Base-by-base conservation (phyloP, 2,113 vertebrate genomes). In the Bagarius yarrelli region DNA sequence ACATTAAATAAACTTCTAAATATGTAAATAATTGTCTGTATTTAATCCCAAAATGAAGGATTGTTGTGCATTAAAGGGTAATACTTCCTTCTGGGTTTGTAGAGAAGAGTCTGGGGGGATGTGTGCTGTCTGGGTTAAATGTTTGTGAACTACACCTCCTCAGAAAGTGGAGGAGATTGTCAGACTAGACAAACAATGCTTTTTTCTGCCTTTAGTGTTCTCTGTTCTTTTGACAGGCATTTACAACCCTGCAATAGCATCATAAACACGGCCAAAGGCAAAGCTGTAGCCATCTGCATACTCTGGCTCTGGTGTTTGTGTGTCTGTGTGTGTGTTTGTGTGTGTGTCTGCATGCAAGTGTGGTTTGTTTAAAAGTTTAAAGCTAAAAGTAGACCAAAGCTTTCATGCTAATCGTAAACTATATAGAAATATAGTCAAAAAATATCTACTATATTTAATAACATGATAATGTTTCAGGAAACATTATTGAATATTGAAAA, bases 191-290 rank as follows among this genome's bases (percentile, higher is more conserved):
- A 63, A 60, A 76, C 64, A 57, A 81, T 75, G 12, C 80, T 75
- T 27, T 75, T 75, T 59, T 55, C 66, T 52, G 56, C 44, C 27
- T 79, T 70, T 69, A 34, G 18, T 63, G 64, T 73, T 60, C 56
- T 77, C 64, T 82, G 44, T 71, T 59, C 57, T 81, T 88, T 89
- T 90, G 91, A 89, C 90, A 90, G 91, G 87, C 92, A 92, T 94
- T 93, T 93, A 93, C 90, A 90, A 84, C 93, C 90, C 86, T 79
- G 88, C 90, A 92, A 93, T 94, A 92, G 91, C 83, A 91, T 88
- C 91, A 91, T 94, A 94, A 93, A 94, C 66, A 80, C 57, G 80
- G 81, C 69, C 78, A 80, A 32, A 78, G 81, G 73, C 81, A 64
- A 64, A 64, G 73, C 72, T 76, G 61, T 13, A 81, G 60, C 78